phyloP scores from a whole-genome alignment of 2,797 vertebrate species.

The Leuciscus waleckii region DNA sequence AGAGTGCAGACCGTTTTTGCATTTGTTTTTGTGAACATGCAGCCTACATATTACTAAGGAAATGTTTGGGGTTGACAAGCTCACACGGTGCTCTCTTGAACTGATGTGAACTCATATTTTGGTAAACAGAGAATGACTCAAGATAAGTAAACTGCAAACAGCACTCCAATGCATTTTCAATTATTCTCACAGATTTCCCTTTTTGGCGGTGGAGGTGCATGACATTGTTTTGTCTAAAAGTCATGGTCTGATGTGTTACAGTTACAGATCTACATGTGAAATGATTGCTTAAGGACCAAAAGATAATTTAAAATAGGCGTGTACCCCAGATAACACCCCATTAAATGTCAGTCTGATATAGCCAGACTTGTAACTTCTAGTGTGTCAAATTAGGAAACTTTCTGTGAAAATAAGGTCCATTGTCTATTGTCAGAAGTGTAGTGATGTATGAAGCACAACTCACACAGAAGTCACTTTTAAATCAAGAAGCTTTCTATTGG shows the following conservation, averaged over 20 bases:
- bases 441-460: no score
- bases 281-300: not conserved
- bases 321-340: not conserved
- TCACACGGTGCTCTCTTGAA: not conserved
- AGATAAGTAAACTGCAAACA: not conserved
- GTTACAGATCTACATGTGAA: not conserved
- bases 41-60: not conserved
- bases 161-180: not conserved
- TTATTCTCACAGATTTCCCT: not conserved
- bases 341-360: not conserved
- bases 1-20: no score
- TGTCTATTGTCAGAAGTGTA: no score
- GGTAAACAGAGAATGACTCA: constrained; percentile 29
- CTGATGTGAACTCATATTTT: not conserved
- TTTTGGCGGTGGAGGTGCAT: not conserved
- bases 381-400: no score
- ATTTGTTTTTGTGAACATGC: not conserved
- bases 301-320: not conserved
- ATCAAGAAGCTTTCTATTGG: no score
- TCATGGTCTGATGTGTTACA: not conserved
- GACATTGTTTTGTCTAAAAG: not conserved
- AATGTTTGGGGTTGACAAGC: not conserved
- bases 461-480: no score
- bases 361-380: no score
- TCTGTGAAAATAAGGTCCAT: no score